phyloP scores from a whole-genome alignment of 2,888 invertebrate species.

The Cancer borealis region DNA sequence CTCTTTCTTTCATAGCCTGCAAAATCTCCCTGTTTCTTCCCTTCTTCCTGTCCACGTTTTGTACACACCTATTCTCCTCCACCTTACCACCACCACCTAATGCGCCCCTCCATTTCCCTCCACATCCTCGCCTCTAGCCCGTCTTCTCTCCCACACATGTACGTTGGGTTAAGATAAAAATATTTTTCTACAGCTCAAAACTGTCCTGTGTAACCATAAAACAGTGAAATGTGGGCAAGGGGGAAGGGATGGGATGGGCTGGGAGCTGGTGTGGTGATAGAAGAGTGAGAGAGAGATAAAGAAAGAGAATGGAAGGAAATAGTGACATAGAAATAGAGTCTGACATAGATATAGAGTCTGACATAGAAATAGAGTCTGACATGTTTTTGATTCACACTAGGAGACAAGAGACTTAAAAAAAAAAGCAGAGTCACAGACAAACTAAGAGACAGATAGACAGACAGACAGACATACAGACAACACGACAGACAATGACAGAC shows the following conservation, averaged over 20 bases:
- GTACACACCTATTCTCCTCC: background rate
- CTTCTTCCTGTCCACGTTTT: background rate
- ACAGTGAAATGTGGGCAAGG: background rate
- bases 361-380: too few species aligned
- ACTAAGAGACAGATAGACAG: background rate
- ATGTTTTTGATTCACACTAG: background rate
- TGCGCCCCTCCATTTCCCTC: background rate
- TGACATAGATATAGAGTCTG: too few species aligned
- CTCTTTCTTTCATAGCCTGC: background rate
- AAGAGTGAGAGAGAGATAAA: background rate
- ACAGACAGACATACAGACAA: too few species aligned
- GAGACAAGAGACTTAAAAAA: background rate
- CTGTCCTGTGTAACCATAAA: background rate
- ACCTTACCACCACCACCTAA: background rate
- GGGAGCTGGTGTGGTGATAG: background rate
- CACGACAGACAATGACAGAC: too few species aligned
- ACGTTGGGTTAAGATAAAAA: background rate
- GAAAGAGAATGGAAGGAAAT: background rate
- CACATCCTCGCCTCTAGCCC: background rate
- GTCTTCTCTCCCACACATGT: background rate
- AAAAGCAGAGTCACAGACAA: background rate
- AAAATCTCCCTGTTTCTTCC: background rate
- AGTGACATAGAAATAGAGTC: background rate
- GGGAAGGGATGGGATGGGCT: background rate
- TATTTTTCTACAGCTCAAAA: conserved; percentile 3